These are phyloP conservation scores for Cryptoleucopteryx plumbea DNA, from an alignment of 2,113 vertebrate species.

Conservation along the genomic window DNA sequence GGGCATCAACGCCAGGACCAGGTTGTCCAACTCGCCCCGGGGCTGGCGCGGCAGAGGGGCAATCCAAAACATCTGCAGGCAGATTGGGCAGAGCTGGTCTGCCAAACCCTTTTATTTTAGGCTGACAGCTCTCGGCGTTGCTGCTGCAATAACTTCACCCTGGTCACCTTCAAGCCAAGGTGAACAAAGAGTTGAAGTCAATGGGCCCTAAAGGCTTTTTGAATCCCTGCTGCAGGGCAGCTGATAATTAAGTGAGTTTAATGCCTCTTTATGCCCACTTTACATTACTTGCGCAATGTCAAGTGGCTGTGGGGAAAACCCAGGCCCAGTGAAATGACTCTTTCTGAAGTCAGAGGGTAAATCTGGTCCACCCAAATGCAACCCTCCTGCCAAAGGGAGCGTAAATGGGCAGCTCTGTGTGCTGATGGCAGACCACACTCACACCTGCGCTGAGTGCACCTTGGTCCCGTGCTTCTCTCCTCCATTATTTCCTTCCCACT, in stretches of 20 bases:
- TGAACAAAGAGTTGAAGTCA: background rate
- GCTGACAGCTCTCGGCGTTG: background rate
- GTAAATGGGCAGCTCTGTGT: background rate
- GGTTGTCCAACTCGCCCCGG: accelerated
- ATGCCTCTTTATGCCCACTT: background rate
- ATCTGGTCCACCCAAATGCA: background rate
- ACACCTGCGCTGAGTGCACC: accelerated
- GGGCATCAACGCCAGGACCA: background rate
- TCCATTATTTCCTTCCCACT: background rate
- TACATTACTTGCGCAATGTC: background rate
- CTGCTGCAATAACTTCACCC: background rate
- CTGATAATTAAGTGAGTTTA: background rate
- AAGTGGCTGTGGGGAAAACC: background rate
- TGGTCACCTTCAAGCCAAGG: background rate
- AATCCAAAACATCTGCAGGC: background rate
- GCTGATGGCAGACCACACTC: background rate
- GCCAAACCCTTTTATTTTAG: background rate
- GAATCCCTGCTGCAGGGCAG: background rate
- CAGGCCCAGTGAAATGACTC: background rate
- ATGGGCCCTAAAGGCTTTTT: background rate
- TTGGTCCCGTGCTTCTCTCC: background rate
- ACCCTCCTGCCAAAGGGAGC: background rate
- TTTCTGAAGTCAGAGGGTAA: background rate
- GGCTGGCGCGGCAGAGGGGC: background rate
- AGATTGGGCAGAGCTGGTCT: background rate